phyloP scores from a whole-genome alignment of 2,888 invertebrate species.

The Hybos culiciformis region DNA sequence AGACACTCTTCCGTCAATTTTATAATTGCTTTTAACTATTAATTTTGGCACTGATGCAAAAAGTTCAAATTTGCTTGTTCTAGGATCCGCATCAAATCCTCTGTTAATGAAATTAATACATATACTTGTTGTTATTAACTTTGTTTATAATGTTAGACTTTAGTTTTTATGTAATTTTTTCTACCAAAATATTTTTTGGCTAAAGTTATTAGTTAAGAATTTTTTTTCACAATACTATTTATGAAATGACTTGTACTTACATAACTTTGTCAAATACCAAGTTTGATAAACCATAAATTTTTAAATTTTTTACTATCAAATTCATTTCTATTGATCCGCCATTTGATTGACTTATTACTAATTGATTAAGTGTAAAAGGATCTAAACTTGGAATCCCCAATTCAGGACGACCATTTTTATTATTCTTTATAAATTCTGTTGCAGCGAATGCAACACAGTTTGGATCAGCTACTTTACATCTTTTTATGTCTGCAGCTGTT shows the following conservation, averaged over 20 bases:
- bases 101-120: background rate
- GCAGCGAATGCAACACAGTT: background rate
- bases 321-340: background rate
- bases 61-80: constrained; percentile 30
- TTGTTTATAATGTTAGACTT: no score
- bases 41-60: constrained; percentile 28
- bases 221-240: background rate
- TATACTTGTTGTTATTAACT: no score
- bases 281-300: background rate
- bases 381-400: background rate
- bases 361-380: background rate
- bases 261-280: background rate
- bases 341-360: background rate
- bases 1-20: constrained; percentile 34
- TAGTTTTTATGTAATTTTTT: no score
- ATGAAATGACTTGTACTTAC: background rate
- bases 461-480: background rate
- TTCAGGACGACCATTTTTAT: background rate
- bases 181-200: no score
- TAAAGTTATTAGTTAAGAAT: no score
- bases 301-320: background rate
- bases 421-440: background rate
- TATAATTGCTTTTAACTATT: constrained; percentile 27
- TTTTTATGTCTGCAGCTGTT: background rate
- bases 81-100: constrained; percentile 27